Base-by-base conservation (phyloP, 2,113 vertebrate genomes). In the Atlantisia rogersi region DNA sequence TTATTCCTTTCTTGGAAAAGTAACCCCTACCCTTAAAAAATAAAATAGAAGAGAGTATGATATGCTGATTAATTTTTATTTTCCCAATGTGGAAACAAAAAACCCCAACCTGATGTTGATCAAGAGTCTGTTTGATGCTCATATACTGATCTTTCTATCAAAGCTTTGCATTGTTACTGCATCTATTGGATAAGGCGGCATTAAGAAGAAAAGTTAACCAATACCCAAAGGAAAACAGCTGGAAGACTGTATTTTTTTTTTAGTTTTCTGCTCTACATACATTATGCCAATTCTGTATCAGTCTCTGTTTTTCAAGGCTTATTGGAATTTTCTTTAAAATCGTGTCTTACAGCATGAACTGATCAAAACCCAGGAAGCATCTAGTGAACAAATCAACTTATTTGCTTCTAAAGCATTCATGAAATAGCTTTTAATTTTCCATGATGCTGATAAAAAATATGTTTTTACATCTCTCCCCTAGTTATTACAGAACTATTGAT, bases 261-360 rank as follows among this genome's bases (percentile, higher is more conserved):
- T 64, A 0, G 22, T 18, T 88, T 86, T 70, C 31, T 83, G 7
- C 6, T 5, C 42, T 68, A 7, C 0, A 0, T 65, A 4, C 79
- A 42, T 90, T 69, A 39, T 31, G 15, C 9, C 13, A 92, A 15
- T 82, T 94, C 63, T 24, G 3, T 76, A 58, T 82, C 55, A 73
- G 0, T 73, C 16, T 56, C 21, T 87, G 31, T 15, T 82, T 91
- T 20, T 48, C 12, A 16, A 39, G 50, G 11, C 24, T 80, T 69
- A 28, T 17, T 56, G 29, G 22, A 32, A 59, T 63, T 32, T 76
- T 76, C 70, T 82, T 88, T 62, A 77, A 25, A 39, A 32, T 88
- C 73, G 22, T 22, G 19, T 71, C 21, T 71, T 84, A 35, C 18
- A 82, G 20, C 9, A 44, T 55, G n/a, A 29, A 64, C 44, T 52